Conservation (phyloP, 2,888 invertebrate genomes). For the Xanthorhoe spadicearia region DNA sequence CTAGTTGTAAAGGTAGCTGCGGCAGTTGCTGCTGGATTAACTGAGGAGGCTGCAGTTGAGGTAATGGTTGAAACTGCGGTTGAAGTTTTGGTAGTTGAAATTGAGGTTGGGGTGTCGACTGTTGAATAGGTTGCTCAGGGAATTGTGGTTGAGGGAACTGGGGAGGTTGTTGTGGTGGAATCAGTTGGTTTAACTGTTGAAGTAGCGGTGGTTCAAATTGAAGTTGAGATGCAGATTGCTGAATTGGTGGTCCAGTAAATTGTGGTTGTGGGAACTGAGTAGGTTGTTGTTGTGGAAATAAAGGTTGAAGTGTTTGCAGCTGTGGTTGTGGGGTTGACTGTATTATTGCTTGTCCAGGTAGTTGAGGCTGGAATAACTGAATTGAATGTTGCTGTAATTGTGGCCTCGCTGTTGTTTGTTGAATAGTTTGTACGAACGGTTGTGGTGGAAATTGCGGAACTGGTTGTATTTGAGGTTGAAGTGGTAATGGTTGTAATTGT, state of each 20-base stretch:
- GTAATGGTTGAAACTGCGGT: not conserved
- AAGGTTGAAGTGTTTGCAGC: not conserved
- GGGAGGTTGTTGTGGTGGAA: no score
- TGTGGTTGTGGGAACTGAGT: no score
- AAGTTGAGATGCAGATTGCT: no score
- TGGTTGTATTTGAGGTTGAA: not conserved
- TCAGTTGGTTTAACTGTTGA: no score
- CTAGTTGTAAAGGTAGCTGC: not conserved
- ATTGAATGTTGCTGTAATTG: slow-evolving; percentile 17
- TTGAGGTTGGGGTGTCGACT: not conserved
- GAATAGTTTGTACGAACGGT: slow-evolving; percentile 10
- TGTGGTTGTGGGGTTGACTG: slow-evolving; percentile 17
- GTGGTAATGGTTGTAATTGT: slow-evolving; percentile 14
- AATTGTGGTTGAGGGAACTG: not conserved
- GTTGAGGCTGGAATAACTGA: not conserved
- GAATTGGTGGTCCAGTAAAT: no score
- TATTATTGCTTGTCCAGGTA: slow-evolving; percentile 1
- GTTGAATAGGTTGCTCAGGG: not conserved
- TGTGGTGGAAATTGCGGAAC: not conserved
- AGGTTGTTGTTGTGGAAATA: no score
- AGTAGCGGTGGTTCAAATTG: no score
- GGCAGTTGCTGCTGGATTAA: not conserved
- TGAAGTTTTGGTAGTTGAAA: not conserved
- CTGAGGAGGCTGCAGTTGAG: not conserved
- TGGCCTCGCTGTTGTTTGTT: slow-evolving; percentile 16